Evolutionary conservation across 2,888 invertebrate species (phyloP).

Genomic region (Idaea straminata): DNA sequence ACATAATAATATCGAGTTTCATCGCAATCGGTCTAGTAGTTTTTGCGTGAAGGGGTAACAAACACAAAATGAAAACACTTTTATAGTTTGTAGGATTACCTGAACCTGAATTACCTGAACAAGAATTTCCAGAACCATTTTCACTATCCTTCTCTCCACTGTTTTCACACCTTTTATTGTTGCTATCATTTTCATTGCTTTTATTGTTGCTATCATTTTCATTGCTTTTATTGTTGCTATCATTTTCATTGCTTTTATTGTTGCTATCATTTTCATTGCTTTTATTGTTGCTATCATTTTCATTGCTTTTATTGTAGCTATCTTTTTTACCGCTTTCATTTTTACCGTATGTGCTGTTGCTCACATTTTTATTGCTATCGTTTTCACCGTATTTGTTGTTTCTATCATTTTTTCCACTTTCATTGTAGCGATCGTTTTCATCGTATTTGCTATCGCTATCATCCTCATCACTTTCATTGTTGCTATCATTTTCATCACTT

Average conservation of each 20-base stretch:
- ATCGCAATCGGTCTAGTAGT: too few relatives aligned
- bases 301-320: not conserved
- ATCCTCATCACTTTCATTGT: not conserved
- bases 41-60: too few relatives aligned
- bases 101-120: not conserved
- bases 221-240: not conserved
- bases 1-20: too few relatives aligned
- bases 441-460: not conserved
- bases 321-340: not conserved
- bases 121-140: not conserved
- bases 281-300: not conserved
- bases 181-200: not conserved
- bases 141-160: not conserved
- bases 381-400: not conserved
- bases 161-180: not conserved
- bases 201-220: not conserved
- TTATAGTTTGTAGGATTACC: too few relatives aligned
- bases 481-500: not conserved
- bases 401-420: not conserved
- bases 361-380: too few relatives aligned
- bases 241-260: not conserved
- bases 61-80: too few relatives aligned
- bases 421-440: not conserved
- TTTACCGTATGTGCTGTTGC: not conserved
- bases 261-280: not conserved